Percentiles rank a stretch among this genome's conserved stretches.
Conservation (phyloP, 1,140 invertebrate genomes). For the Drosophila malerkotliana region DNA sequence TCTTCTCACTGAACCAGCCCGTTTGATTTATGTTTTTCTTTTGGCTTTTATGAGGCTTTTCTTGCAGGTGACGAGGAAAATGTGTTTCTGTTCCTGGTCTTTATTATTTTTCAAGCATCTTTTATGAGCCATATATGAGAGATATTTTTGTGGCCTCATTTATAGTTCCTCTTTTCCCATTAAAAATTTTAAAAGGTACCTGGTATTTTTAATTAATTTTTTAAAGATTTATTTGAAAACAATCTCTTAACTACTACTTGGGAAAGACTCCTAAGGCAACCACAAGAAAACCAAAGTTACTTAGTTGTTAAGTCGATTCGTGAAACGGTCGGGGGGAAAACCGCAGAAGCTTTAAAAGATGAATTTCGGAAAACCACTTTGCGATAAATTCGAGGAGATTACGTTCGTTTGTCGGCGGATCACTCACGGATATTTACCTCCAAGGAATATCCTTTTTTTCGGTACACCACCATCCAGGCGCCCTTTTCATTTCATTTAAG, state of each 20-base stretch:
- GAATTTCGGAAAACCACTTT: constrained; percentile 14
- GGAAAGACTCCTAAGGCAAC: background rate
- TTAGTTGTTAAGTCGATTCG: constrained; percentile 7
- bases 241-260: background rate
- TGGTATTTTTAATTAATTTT: too few relatives aligned
- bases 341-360: constrained; percentile 25
- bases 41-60: constrained; percentile 26
- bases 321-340: background rate
- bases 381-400: constrained; percentile 39
- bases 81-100: background rate
- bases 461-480: background rate
- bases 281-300: background rate
- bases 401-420: constrained; percentile 22
- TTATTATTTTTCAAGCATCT: background rate
- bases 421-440: constrained; percentile 33
- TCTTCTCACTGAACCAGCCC: constrained; percentile 7
- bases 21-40: constrained; percentile 51
- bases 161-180: constrained; percentile 3
- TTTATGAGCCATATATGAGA: constrained; percentile 32
- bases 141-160: constrained; percentile 24
- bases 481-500: constrained; percentile 36
- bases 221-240: too few relatives aligned
- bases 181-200: background rate
- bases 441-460: constrained; percentile 7
- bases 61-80: too few relatives aligned